These are phyloP conservation scores for Coryphaenoides rupestris DNA, from an alignment of 2,113 vertebrate species.

Conservation along the genomic window DNA sequence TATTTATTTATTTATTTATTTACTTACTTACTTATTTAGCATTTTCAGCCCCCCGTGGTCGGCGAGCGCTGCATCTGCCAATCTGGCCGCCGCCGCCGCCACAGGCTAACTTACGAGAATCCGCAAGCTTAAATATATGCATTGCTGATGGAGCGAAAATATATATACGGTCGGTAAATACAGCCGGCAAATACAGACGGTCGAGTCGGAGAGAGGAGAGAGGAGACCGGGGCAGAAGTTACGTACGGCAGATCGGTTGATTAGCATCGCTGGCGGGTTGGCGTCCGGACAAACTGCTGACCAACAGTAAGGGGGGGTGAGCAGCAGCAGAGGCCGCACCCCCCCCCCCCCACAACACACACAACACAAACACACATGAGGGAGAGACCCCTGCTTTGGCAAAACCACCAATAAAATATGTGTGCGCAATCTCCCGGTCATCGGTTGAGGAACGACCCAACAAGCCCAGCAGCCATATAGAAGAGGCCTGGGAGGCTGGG, in stretches of 20 bases:
- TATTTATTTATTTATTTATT: no score
- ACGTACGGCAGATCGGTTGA: slow-evolving; percentile 29
- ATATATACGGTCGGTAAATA: no score
- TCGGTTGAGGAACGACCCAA: no score
- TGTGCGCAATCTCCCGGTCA: no score
- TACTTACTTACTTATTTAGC: no score
- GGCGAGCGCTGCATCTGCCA: slow-evolving; percentile 66
- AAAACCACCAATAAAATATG: no score
- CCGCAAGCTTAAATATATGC: slow-evolving; percentile 16
- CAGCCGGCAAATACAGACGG: no score
- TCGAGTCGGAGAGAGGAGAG: slow-evolving; percentile 32
- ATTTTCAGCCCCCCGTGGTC: slow-evolving; percentile 53
- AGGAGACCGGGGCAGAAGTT: slow-evolving; percentile 29
- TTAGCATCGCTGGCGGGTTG: slow-evolving; percentile 39
- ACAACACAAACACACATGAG: no score
- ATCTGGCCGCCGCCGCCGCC: slow-evolving; percentile 65
- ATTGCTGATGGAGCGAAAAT: slow-evolving; percentile 25
- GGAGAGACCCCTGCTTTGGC: no score
- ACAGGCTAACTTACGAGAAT: slow-evolving; percentile 59
- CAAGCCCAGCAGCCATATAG: no score
- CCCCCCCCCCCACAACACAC: no score
- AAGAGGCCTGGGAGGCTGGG: no score
- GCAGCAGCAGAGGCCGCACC: slow-evolving; percentile 28
- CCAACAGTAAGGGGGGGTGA: slow-evolving; percentile 34
- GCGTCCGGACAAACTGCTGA: slow-evolving; percentile 39